Conservation (phyloP, 2,113 vertebrate genomes). For the Pterocles gutturalis region DNA sequence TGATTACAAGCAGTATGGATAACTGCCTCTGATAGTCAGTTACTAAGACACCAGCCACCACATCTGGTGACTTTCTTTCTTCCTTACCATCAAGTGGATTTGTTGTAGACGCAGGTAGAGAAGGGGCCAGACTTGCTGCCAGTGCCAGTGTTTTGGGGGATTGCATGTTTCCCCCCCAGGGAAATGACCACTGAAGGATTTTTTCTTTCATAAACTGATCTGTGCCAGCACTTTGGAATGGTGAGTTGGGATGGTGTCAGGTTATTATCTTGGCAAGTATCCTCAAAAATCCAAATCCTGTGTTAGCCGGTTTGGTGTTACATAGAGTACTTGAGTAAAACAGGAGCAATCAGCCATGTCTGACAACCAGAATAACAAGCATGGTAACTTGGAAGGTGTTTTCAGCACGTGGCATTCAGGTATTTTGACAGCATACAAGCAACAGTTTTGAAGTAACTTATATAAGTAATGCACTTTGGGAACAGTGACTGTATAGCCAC, state of each 20-base stretch:
- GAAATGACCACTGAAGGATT: background rate
- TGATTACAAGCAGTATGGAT: background rate
- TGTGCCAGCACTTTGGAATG: background rate
- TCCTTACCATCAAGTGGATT: background rate
- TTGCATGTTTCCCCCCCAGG: background rate
- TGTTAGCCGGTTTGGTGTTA: background rate
- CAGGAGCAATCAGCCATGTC: background rate
- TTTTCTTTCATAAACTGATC: background rate
- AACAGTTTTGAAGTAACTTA: background rate
- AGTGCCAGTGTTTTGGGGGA: background rate
- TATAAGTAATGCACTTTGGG: background rate
- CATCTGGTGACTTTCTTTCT: background rate
- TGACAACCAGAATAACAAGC: background rate
- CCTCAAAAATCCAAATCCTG: background rate
- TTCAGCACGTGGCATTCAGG: background rate
- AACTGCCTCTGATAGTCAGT: background rate
- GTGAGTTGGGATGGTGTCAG: background rate
- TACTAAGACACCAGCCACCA: background rate
- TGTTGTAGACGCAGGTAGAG: background rate
- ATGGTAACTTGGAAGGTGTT: background rate
- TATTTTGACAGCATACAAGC: background rate
- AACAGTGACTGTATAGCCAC: background rate
- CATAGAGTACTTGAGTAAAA: background rate
- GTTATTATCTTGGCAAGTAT: background rate
- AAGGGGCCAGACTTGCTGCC: background rate